Conservation (phyloP, 2,113 vertebrate genomes). For the Capra hircus region DNA sequence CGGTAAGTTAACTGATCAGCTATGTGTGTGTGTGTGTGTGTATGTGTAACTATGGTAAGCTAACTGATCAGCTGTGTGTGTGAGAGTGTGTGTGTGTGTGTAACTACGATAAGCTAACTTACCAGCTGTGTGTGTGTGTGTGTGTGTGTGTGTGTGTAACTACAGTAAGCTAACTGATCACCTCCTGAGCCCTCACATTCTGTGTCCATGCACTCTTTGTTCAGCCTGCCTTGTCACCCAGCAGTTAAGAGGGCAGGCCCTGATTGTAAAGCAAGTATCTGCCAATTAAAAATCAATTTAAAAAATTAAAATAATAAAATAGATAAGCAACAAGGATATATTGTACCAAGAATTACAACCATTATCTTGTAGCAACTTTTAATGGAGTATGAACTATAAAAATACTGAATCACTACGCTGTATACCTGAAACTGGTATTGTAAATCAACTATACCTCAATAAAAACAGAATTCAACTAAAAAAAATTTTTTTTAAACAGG, state of each 20-base stretch:
- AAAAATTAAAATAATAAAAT: background rate
- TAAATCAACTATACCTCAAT: background rate
- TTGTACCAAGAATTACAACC: background rate
- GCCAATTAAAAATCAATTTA: background rate
- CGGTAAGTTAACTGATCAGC: background rate
- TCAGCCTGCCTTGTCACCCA: background rate
- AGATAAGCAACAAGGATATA: background rate
- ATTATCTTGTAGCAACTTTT: background rate
- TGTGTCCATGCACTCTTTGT: background rate
- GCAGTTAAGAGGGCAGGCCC: background rate
- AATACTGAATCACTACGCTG: background rate
- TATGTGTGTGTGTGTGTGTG: too few species aligned
- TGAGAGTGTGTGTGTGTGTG: too few species aligned
- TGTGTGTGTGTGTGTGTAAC: too few species aligned
- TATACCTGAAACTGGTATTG: background rate
- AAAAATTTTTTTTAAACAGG: background rate
- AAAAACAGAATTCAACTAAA: background rate
- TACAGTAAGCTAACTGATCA: background rate
- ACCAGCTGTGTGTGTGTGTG: background rate
- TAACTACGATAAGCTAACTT: background rate
- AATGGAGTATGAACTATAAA: background rate
- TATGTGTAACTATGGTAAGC: too few species aligned
- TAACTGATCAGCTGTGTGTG: background rate
- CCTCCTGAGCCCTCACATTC: background rate
- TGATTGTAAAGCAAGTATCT: background rate